phyloP scores from a whole-genome alignment of 1,140 invertebrate genomes.

The Drosophila lacteicornis region DNA sequence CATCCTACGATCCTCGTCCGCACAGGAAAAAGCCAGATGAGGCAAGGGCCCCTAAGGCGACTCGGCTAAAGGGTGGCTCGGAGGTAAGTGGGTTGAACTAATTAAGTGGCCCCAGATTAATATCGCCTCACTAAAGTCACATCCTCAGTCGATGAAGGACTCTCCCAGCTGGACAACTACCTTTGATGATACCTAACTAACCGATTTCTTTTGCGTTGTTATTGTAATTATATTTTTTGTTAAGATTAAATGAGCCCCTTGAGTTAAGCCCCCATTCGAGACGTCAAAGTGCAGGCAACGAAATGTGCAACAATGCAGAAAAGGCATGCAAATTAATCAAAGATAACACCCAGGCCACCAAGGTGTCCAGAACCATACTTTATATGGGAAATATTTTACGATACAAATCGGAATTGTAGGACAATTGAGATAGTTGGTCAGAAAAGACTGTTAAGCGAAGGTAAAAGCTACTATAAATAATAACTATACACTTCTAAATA shows the following conservation, averaged over 20 bases:
- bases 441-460: no score
- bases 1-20: neutral
- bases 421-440: no score
- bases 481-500: neutral
- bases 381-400: neutral
- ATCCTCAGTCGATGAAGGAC: slow-evolving; percentile 8
- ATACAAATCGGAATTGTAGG: neutral
- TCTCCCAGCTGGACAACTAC: slow-evolving; percentile 59
- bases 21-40: neutral
- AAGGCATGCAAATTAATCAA: slow-evolving; percentile 33
- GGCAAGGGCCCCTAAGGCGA: no score
- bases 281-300: slow-evolving; percentile 21
- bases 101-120: neutral
- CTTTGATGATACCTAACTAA: slow-evolving; percentile 46
- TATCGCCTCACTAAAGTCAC: neutral
- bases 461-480: neutral
- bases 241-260: slow-evolving; percentile 2
- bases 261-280: slow-evolving; percentile 4
- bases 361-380: neutral
- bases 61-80: neutral
- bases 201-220: neutral
- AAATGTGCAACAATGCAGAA: slow-evolving; percentile 42
- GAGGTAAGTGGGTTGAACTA: slow-evolving; percentile 7
- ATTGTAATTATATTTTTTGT: slow-evolving; percentile 32
- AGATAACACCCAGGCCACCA: slow-evolving; percentile 7